phyloP scores from a whole-genome alignment of 1,140 invertebrate genomes.

The Hyphantria cunea region DNA sequence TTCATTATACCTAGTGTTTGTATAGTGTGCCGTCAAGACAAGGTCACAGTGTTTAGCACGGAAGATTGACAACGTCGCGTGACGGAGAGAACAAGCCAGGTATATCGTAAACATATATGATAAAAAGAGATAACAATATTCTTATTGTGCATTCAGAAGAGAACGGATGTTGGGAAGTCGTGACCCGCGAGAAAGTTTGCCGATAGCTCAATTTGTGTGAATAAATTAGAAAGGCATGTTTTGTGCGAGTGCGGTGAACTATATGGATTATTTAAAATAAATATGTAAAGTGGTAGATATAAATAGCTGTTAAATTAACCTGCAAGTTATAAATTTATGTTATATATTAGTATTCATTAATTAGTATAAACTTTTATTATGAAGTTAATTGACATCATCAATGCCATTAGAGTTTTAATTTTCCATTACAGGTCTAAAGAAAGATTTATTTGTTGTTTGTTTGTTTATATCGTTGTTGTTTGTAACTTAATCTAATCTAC shows the following conservation, averaged over 20 bases:
- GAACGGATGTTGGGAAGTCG: slow-evolving; percentile 71
- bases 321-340: no score
- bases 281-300: background rate
- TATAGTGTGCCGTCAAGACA: slow-evolving; percentile 48
- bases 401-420: no score
- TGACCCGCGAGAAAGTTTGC: slow-evolving; percentile 71
- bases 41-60: slow-evolving; percentile 56
- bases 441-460: no score
- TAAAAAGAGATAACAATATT: slow-evolving; percentile 55
- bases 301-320: background rate
- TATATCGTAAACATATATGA: slow-evolving; percentile 2
- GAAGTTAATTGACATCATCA: no score
- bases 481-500: no score
- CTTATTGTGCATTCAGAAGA: slow-evolving; percentile 70
- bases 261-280: slow-evolving; percentile 3
- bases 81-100: slow-evolving; percentile 40
- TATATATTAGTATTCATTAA: no score
- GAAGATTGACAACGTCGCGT: slow-evolving; percentile 64
- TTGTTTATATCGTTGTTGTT: no score
- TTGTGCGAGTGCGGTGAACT: slow-evolving; percentile 9
- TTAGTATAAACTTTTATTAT: no score
- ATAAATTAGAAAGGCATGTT: slow-evolving; percentile 61
- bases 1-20: no score
- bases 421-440: no score
- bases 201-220: slow-evolving; percentile 65